Base-by-base conservation (phyloP, 2,888 invertebrate species). In the Leptarthrus brevirostris region DNA sequence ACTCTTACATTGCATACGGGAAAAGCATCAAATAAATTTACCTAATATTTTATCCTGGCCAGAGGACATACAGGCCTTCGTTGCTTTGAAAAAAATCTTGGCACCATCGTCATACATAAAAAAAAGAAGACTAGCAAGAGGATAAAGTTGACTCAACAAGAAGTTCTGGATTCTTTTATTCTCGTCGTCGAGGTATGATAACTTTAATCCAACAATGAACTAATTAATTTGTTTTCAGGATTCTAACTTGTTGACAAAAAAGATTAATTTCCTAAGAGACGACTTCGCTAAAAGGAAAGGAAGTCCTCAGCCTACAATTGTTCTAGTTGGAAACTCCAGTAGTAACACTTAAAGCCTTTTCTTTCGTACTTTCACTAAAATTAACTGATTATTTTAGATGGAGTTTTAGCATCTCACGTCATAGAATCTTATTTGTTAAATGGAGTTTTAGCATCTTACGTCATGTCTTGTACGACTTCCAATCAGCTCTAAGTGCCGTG, bases 121-220 rank as follows among this genome's bases (percentile, higher is more conserved):
- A 49, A 49, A 49, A n/a, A 49, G 16, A 10, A 6, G 18, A 2
- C 12, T 3, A 49, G 49, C 49, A 18, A 56, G 30, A 26, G 56
- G 24, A 26, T 56, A 3, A 56, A 56, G 16, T 30, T 56, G 4
- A 26, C 56, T 56, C 10, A 30, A 12, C 26, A 56, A 56, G 56
- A 56, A 56, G 56, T 56, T 26, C 14, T 56, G 16, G 30, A 56
- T 56, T 30, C 56, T 30, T 56, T 56, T 30, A 14, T 56, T 26
- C 14, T 56, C 3, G 6, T 56, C 10, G 14, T 56, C 26, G 26
- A 56, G 14, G 56, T 30, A 56, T 20, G 20, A 30, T 22, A 52
- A 14, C 14, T 16, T n/a, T 44, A 44, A n/a, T n/a, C 12, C 12
- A 44, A 14, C 3, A 3, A n/a, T 44, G 12, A 44, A 44, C 12